phyloP scores from a whole-genome alignment of 2,888 invertebrate genomes.

The Blomia tropicalis region DNA sequence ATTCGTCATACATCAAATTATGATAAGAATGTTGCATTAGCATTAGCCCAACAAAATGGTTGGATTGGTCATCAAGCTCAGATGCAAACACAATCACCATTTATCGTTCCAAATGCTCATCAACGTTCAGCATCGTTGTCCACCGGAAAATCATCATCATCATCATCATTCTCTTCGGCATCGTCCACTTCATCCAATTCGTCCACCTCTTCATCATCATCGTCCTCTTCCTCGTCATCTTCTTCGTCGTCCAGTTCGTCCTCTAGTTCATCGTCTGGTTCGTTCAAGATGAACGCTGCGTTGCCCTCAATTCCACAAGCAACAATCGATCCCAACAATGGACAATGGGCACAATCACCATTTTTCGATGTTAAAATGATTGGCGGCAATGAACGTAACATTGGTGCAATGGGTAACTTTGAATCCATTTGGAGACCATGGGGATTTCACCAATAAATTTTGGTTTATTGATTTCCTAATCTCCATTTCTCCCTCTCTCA shows the following conservation, averaged over 20 bases:
- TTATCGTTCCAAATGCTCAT: neutral
- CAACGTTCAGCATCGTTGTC: neutral
- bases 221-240: constrained; percentile 2
- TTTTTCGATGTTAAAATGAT: neutral
- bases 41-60: neutral
- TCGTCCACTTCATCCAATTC: neutral
- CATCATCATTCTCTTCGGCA: neutral
- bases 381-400: constrained; percentile 6
- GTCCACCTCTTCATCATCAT: neutral
- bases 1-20: constrained; percentile 5
- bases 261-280: neutral
- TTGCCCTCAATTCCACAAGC: neutral
- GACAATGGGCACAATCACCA: neutral
- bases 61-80: neutral
- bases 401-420: neutral
- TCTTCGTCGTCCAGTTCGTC: neutral
- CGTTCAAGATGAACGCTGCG: neutral
- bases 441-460: constrained; percentile 4
- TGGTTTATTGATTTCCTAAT: constrained; percentile 6
- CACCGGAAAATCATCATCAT: neutral
- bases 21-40: neutral
- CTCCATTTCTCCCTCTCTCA: neutral
- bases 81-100: neutral
- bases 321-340: neutral
- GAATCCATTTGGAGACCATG: constrained; percentile 15